Evolutionary conservation across 2,797 vertebrate genomes (phyloP), one percentile per base, ranked within the genome.

Genomic region (Vultur gryphus): DNA sequence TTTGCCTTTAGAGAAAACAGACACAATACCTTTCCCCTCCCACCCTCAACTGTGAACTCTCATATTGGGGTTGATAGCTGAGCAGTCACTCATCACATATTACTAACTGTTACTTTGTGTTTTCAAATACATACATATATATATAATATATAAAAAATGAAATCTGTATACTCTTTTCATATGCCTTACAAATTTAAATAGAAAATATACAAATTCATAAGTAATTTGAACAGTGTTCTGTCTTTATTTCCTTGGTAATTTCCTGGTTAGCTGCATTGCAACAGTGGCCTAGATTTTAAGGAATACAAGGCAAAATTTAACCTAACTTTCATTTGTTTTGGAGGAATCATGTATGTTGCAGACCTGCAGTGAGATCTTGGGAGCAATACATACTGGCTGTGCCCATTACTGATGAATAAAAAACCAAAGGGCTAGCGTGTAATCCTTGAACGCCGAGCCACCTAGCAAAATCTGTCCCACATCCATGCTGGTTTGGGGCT

Each of bases 101-200:
- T 79, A 69, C 93, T 95, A 85, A 71, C 48, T n/a, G 44, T 58
- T 85, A 52, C 72, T 73, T 52, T 80, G 54, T 83, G 58, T 89
- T 90, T 90, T 83, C 71, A 70, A 87, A 77, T 46, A 13, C 49
- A 78, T 64, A 19, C 44, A 26, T 61, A 71, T 28, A 79, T 73
- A 61, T 54, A 78, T 29, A 6, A 72, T 41, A 57, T 76, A 88
- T 64, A 19, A 39, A 67, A 82, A 48, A 77, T 81, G 25, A 82
- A 92, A 93, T 91, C 80, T 94, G 16, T 96, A 78, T 93, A 39
- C 84, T 84, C 84, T 81, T 95, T 95, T 93, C 90, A 84, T 72
- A 97, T 96, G 97, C 97, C 95, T 97, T 97, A 97, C 72, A 93
- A 92, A 95, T 95, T 89, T 91, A 61, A 93, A 90, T 73, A 93